These are phyloP conservation scores for Dascillus cervinus DNA, from an alignment of 2,888 invertebrate genomes.

Conservation along the genomic window DNA sequence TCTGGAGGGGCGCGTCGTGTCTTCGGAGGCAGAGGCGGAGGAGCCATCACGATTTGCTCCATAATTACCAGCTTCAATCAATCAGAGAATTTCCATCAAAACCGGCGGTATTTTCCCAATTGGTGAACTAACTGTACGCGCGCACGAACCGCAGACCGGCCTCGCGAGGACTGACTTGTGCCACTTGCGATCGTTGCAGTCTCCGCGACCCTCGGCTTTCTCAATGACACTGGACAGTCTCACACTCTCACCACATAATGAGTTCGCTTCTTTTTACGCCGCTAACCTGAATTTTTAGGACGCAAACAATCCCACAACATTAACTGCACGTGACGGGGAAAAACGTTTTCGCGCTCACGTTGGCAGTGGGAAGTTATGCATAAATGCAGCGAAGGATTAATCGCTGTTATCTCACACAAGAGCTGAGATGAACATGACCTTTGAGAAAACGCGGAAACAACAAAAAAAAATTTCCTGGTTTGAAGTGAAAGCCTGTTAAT, in stretches of 20 bases:
- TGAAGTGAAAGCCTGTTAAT: too few relatives aligned
- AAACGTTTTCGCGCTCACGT: too few relatives aligned
- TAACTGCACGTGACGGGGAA: too few relatives aligned
- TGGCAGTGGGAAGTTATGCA: too few relatives aligned
- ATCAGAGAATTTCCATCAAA: too few relatives aligned
- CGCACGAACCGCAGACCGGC: constrained; percentile 24
- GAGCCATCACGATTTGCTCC: constrained; percentile 50
- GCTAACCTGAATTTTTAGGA: too few relatives aligned
- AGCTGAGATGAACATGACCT: too few relatives aligned
- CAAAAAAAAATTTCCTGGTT: too few relatives aligned
- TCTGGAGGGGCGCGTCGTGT: constrained; percentile 36
- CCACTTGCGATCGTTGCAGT: constrained; percentile 32
- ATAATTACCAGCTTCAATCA: constrained; percentile 37
- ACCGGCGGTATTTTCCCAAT: constrained; percentile 18
- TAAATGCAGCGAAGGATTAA: too few relatives aligned
- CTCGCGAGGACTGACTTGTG: constrained; percentile 24
- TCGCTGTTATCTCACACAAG: too few relatives aligned
- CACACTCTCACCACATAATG: constrained; percentile 26
- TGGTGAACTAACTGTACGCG: constrained; percentile 25
- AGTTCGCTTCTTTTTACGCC: constrained; percentile 17
- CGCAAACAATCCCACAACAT: too few relatives aligned
- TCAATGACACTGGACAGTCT: constrained; percentile 31
- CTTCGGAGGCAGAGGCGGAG: constrained; percentile 52
- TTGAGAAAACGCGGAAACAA: too few relatives aligned
- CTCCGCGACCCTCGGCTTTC: constrained; percentile 28